These are phyloP conservation scores for Epinephelus awoara DNA, from an alignment of 2,797 vertebrate genomes.

Conservation along the genomic window DNA sequence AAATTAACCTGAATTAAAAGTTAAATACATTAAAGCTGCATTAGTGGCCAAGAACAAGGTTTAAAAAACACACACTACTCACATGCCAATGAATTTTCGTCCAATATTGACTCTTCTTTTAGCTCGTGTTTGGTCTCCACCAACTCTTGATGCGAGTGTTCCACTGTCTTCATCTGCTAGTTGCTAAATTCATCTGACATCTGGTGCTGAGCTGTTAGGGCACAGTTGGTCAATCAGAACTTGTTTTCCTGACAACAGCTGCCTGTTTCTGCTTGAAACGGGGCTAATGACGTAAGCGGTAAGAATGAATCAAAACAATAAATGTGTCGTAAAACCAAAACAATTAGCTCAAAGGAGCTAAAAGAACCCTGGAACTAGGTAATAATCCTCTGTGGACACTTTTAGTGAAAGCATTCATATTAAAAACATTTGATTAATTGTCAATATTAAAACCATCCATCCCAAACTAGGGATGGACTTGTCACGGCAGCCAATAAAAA, in stretches of 20 bases:
- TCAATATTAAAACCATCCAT: not conserved
- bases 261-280: not conserved
- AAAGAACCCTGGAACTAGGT: not conserved
- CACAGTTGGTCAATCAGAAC: not conserved
- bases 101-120: not conserved
- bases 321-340: not conserved
- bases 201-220: not conserved
- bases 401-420: not conserved
- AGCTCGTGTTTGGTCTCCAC: not conserved
- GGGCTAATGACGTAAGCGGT: too few species aligned
- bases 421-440: not conserved
- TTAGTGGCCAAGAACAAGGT: not conserved
- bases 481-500: too few species aligned
- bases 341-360: not conserved
- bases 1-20: not conserved
- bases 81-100: not conserved
- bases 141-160: not conserved
- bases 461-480: too few species aligned
- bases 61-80: not conserved
- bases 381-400: not conserved
- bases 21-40: not conserved
- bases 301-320: not conserved
- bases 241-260: not conserved
- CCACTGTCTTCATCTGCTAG: not conserved
- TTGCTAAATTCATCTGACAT: too few species aligned